Evolutionary conservation across 23 tunicate genomes (phyloP), one percentile per base, ranked within the genome.

Genomic region (Ciona savignyi): DNA sequence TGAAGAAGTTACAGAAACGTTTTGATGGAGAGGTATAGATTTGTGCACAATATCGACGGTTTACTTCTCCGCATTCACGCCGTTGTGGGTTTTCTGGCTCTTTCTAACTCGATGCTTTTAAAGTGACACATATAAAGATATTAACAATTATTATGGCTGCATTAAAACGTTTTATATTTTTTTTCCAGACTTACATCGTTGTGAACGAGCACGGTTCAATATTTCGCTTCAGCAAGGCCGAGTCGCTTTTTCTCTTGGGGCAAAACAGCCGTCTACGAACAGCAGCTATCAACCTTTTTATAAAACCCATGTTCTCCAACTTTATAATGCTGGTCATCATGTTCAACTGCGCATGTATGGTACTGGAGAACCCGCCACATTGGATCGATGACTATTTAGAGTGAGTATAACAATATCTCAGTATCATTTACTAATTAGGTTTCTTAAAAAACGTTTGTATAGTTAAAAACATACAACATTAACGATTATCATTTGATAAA

Each of bases 301-400:
- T 81, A 30, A 68, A 75, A 34, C 93, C 87, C 24, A n/a, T 74
- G 56, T 92, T 92, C 42, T 66, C 88, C 25, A 84, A 78, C 34
- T 85, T 92, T 62, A 86, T 92, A 35, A 86, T 79, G 74, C 48
- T 92, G 21, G 83, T 81, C 60, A 86, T 92, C 30, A 34, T 92
- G 33, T 78, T 75, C 77, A 92, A 92, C 72, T 92, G 98, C 73
- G 84, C 74, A 23, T 92, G 86, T 32, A 86, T 92, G 98, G 75
- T 74, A 23, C 75, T 79, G 0, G 81, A 78, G 0, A 83, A 83
- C 27, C 89, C 96, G 1, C 89, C 88, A 33, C 22, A 11, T 32
- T 89, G 87, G 87, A 78, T 89, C 62, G 96, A 89, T 67, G 34
- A 78, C 62, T 69, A 82, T 73, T 24, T 89, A 15, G 96, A 89